A percentile compares a stretch with the other conserved stretches of the same genome.
Evolutionary conservation across 2,797 vertebrate species (phyloP).

Genomic region (Botia almorhae): DNA sequence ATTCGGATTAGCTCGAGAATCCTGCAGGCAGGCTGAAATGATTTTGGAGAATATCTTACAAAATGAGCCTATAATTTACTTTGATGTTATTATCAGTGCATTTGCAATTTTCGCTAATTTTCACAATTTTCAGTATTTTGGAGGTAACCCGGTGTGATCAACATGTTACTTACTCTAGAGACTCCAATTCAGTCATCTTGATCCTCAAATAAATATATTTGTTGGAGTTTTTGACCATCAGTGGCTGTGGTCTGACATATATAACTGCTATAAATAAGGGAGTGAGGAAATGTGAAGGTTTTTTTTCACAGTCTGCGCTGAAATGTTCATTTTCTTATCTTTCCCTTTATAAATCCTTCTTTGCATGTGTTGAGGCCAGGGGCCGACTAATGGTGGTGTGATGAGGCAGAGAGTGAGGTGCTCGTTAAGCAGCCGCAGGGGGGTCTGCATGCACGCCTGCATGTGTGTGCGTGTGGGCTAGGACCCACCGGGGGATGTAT

Average conservation of each 20-base stretch:
- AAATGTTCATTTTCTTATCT: neutral
- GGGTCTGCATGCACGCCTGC: conserved; percentile 25
- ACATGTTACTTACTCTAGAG: neutral
- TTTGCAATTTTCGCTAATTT: neutral
- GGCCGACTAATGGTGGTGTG: conserved; percentile 51
- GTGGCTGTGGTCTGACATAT: neutral
- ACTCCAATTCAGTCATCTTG: neutral
- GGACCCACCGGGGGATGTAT: conserved; percentile 57
- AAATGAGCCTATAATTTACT: conserved; percentile 23
- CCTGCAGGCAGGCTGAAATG: neutral
- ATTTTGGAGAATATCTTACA: conserved; percentile 21
- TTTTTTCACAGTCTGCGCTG: neutral
- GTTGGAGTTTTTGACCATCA: conserved; percentile 4
- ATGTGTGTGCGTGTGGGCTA: conserved; percentile 46
- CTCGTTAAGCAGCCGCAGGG: conserved; percentile 56
- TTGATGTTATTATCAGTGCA: conserved; percentile 12
- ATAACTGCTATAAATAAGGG: conserved; percentile 2
- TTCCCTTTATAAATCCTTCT: conserved; percentile 10
- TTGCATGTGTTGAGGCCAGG: conserved; percentile 43
- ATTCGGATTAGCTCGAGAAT: conserved; percentile 2
- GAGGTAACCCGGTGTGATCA: neutral
- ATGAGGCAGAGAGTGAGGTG: conserved; percentile 47
- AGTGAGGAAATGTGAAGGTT: conserved; percentile 1
- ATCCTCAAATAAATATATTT: conserved; percentile 4
- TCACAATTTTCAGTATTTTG: neutral